phyloP scores from a whole-genome alignment of 1,140 invertebrate species.

The Anthonomus grandis region DNA sequence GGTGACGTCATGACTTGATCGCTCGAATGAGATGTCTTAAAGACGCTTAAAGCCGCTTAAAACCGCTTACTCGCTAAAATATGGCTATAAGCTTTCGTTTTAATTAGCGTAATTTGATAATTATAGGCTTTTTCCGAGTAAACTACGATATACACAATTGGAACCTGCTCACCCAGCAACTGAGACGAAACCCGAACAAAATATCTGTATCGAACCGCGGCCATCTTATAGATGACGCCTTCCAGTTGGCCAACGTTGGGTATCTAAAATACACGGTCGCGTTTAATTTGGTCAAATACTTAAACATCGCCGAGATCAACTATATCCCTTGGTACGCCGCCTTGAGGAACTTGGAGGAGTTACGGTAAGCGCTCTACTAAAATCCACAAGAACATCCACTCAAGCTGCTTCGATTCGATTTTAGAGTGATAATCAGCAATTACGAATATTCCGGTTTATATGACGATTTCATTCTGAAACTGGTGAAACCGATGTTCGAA shows the following conservation, averaged over 20 bases:
- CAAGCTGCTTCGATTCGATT: background rate
- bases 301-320: constrained; percentile 47
- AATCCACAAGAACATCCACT: background rate
- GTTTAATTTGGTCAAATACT: constrained; percentile 60
- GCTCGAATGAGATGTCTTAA: too few species aligned
- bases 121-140: constrained; percentile 60
- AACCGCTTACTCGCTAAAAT: too few species aligned
- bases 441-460: constrained; percentile 39
- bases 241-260: constrained; percentile 54
- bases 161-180: constrained; percentile 52
- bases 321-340: constrained; percentile 42
- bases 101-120: background rate
- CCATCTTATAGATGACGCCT: constrained; percentile 59
- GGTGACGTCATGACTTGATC: constrained; percentile 48
- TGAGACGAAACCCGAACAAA: constrained; percentile 48
- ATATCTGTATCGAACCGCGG: constrained; percentile 68
- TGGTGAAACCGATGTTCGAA: constrained; percentile 37
- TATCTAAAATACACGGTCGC: constrained; percentile 58
- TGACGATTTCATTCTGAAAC: constrained; percentile 37
- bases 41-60: too few species aligned
- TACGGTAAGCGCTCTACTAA: constrained; percentile 5
- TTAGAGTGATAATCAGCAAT: constrained; percentile 37
- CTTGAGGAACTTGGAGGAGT: constrained; percentile 32
- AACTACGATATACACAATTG: constrained; percentile 64
- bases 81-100: background rate